phyloP scores from a whole-genome alignment of 2,113 vertebrate species.

The Seriola rivoliana region DNA sequence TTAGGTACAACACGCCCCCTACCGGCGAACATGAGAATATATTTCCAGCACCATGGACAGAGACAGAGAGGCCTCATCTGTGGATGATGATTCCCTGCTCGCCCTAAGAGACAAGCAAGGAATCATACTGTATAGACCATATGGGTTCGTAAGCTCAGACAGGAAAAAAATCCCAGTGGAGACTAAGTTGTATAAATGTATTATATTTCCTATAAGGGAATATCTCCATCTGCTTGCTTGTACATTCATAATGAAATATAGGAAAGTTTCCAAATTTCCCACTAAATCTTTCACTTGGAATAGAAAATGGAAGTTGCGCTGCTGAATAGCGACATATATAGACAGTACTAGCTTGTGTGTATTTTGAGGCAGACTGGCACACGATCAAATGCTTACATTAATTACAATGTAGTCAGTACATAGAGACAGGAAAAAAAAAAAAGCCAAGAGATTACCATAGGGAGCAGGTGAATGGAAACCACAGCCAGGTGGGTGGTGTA shows the following conservation, averaged over 20 bases:
- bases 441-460: conserved; percentile 26
- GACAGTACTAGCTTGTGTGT: not conserved
- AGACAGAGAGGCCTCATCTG: conserved; percentile 35
- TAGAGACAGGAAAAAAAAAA: conserved; percentile 18
- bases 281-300: conserved; percentile 10
- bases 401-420: conserved; percentile 21
- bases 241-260: conserved; percentile 8
- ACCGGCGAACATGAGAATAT: conserved; percentile 33
- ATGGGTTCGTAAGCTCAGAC: not conserved
- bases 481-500: conserved; percentile 58
- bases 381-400: conserved; percentile 24
- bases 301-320: conserved; percentile 8
- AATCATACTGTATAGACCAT: not conserved
- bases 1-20: conserved; percentile 77
- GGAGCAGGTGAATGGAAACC: conserved; percentile 58
- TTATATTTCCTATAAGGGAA: not conserved
- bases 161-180: not conserved
- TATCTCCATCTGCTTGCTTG: conserved; percentile 8
- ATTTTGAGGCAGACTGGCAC: conserved; percentile 11
- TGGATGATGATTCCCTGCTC: conserved; percentile 18
- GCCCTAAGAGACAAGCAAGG: not conserved
- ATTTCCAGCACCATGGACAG: conserved; percentile 37
- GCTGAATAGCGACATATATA: not conserved
- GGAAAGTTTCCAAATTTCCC: conserved; percentile 23
- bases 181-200: not conserved